These are phyloP conservation scores for Leistus spinibarbis DNA, from an alignment of 2,888 invertebrate genomes.

Conservation along the genomic window DNA sequence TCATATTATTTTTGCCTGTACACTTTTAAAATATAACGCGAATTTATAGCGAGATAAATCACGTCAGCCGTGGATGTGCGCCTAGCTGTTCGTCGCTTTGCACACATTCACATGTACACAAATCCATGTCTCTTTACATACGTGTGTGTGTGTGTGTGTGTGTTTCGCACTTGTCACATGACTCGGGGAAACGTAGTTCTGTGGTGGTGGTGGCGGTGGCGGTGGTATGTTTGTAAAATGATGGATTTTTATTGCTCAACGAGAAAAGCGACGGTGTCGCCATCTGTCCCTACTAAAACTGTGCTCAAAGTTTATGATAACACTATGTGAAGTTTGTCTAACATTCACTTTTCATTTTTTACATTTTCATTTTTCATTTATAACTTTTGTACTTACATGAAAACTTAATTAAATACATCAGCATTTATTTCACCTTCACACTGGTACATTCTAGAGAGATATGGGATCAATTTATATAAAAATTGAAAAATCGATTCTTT, in stretches of 20 bases:
- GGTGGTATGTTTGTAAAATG: conserved; percentile 55
- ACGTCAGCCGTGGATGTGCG: conserved; percentile 44
- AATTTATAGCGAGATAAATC: conserved; percentile 57
- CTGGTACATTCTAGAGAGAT: too few relatives aligned
- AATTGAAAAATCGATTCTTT: too few relatives aligned
- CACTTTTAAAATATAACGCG: conserved; percentile 45
- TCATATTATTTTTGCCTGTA: conserved; percentile 40
- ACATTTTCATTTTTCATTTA: neutral
- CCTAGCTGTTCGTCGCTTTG: neutral
- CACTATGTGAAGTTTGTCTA: neutral
- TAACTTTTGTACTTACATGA: too few relatives aligned
- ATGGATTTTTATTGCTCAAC: conserved; percentile 57
- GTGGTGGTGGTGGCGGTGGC: neutral
- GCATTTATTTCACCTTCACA: too few relatives aligned
- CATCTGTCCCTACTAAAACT: conserved; percentile 34
- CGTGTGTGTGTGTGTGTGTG: conserved; percentile 50
- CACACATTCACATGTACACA: neutral
- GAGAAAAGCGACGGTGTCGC: conserved; percentile 40
- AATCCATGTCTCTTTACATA: neutral
- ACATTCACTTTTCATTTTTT: neutral
- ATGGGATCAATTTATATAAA: too few relatives aligned
- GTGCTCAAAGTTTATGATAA: neutral
- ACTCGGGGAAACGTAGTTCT: neutral
- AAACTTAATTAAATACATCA: too few relatives aligned
- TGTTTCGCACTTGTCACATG: conserved; percentile 57